Conservation (phyloP, 1,140 invertebrate genomes). For the Drosophila suzukii region DNA sequence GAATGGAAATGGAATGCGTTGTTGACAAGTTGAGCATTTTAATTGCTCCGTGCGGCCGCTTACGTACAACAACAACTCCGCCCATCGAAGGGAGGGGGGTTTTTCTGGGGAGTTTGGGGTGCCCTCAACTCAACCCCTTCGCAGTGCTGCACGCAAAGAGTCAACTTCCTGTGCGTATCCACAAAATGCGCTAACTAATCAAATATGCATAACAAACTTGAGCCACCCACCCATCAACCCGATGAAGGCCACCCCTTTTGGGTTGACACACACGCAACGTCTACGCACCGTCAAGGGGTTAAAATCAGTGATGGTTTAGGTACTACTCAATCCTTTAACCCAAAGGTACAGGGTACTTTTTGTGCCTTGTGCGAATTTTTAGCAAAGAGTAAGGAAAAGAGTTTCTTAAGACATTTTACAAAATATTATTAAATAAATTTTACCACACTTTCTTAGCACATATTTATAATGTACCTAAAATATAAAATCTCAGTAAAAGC, state of each 20-base stretch:
- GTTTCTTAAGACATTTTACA: no score
- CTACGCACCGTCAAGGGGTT: slow-evolving; percentile 37
- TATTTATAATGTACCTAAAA: no score
- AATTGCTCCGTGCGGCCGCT: slow-evolving; percentile 76
- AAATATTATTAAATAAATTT: no score
- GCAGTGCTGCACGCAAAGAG: slow-evolving; percentile 68
- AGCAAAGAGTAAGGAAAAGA: no score
- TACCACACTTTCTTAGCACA: no score
- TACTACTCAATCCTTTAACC: not conserved
- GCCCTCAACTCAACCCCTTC: slow-evolving; percentile 59
- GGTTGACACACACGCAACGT: slow-evolving; percentile 13
- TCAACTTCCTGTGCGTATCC: slow-evolving; percentile 81
- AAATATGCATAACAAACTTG: slow-evolving; percentile 81
- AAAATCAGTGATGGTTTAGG: slow-evolving; percentile 20
- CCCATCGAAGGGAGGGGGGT: slow-evolving; percentile 1
- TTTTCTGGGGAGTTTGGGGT: slow-evolving; percentile 10
- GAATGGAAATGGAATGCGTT: slow-evolving; percentile 47
- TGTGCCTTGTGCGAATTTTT: no score
- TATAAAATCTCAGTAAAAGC: no score
- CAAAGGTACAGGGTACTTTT: not conserved
- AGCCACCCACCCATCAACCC: slow-evolving; percentile 24
- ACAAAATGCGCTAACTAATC: slow-evolving; percentile 80
- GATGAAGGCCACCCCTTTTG: slow-evolving; percentile 13
- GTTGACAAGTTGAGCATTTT: slow-evolving; percentile 82
- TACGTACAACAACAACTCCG: slow-evolving; percentile 60